Base-by-base conservation (phyloP, 2,113 vertebrate genomes). In the Protobothrops mucrosquamatus region DNA sequence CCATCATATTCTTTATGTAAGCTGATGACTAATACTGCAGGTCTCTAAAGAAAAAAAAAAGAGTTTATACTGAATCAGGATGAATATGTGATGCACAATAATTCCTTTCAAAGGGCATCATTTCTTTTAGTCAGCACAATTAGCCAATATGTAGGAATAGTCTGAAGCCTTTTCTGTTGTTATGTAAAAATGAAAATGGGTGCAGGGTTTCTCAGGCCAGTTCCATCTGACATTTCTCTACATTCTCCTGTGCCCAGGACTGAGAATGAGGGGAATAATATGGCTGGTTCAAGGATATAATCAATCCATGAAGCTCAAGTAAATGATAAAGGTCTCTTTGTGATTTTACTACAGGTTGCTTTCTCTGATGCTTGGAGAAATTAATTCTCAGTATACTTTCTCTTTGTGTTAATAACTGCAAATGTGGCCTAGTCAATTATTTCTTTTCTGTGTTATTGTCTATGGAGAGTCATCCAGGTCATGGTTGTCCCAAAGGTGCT, bases 1-100 rank as follows among this genome's bases (percentile, higher is more conserved):
- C 98, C 97, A 10, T 98, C 98, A 94, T 98, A 99, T 94, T 98
- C 98, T 92, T 99, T 99, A 97, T 98, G 98, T 94, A 99, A 96
- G 96, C 97, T 98, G 91, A 97, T 99, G 88, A 99, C 98, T 81
- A 99, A 98, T 95, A 99, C 98, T 0, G 97, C 98, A 0, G 99
- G 99, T 95, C 99, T 98, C 99, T 99, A 93, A 34, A 92, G 4
- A 92, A 43, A 91, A 92, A 94, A 91, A 88, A 91, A 89, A 69
- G 0, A 87, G 5, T 1, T 93, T 85, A 86, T 59, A 26, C 1
- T 59, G 87, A 57, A 85, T 61, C 54, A 54, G 12, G 51, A 87
- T 89, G 8, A 52, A 24, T 14, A 61, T 15, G 43, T 52, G 56
- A 26, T 43, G 23, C 34, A 57, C 6, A 52, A 88, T 81, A 54